Evolutionary conservation across 2,888 invertebrate species (phyloP).

Genomic region (Silvanus unidentatus): DNA sequence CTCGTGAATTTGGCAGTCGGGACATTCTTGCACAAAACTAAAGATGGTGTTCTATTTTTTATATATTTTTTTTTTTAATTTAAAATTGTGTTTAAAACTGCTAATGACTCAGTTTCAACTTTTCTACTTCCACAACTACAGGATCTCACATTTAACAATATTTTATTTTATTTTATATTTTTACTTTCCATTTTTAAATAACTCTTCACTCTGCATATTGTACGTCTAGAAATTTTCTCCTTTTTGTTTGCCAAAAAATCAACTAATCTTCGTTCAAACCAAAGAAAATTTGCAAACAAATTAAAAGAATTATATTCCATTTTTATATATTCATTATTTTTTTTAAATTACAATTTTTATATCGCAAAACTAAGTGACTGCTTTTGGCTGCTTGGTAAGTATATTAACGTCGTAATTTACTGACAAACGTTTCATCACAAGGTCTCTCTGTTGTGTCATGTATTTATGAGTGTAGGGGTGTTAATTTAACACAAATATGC

Average conservation of each 20-base stretch:
- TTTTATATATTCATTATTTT: slow-evolving; percentile 18
- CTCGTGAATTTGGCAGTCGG: slow-evolving; percentile 42
- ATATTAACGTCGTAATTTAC: slow-evolving; percentile 11
- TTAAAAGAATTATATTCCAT: slow-evolving; percentile 15
- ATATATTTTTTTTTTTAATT: slow-evolving; percentile 21
- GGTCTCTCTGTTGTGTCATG: too few species aligned
- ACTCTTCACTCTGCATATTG: slow-evolving; percentile 29
- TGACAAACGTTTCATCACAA: not conserved
- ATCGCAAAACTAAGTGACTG: slow-evolving; percentile 31
- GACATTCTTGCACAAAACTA: slow-evolving; percentile 38
- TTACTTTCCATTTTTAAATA: slow-evolving; percentile 8
- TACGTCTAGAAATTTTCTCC: slow-evolving; percentile 29
- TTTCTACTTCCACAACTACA: slow-evolving; percentile 43
- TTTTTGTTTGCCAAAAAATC: slow-evolving; percentile 9
- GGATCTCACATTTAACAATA: slow-evolving; percentile 45
- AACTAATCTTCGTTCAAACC: not conserved
- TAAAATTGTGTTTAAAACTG: slow-evolving; percentile 23
- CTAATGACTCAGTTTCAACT: slow-evolving; percentile 34
- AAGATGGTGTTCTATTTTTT: slow-evolving; percentile 31
- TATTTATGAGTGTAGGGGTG: too few species aligned
- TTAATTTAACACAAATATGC: not conserved
- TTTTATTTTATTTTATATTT: slow-evolving; percentile 16
- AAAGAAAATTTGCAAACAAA: slow-evolving; percentile 11
- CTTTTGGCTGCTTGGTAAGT: slow-evolving; percentile 39
- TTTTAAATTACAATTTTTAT: slow-evolving; percentile 11